Conservation (phyloP, 2,113 vertebrate species). For the Sprattus sprattus region DNA sequence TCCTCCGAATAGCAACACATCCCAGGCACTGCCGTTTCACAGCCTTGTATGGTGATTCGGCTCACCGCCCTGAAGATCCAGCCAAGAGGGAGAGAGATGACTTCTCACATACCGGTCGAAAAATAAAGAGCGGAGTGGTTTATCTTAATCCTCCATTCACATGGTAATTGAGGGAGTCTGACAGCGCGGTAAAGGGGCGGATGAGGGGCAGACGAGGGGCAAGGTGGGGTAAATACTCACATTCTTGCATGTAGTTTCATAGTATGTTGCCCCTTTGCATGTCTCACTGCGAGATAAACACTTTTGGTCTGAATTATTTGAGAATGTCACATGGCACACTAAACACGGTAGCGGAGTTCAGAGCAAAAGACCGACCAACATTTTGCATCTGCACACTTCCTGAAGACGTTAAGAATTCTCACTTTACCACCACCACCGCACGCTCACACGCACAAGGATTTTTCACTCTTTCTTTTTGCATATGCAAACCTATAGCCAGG, state of each 20-base stretch:
- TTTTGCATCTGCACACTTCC: constrained; percentile 17
- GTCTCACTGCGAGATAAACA: background rate
- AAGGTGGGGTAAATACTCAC: background rate
- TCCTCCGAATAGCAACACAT: constrained; percentile 7
- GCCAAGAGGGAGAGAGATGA: background rate
- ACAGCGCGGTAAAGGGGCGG: background rate
- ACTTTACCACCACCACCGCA: background rate
- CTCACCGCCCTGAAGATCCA: background rate
- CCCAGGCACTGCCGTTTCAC: background rate
- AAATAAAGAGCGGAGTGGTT: background rate
- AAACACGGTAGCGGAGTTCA: background rate
- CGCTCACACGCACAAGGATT: background rate
- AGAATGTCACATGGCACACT: background rate
- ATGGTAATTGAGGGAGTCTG: background rate
- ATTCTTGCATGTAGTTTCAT: background rate
- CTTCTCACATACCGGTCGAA: background rate
- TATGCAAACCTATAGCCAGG: background rate
- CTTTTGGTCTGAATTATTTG: background rate
- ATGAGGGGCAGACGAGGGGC: background rate
- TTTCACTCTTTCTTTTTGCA: background rate
- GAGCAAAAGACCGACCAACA: background rate
- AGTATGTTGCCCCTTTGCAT: background rate
- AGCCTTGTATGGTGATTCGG: constrained; percentile 39
- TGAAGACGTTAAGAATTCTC: background rate
- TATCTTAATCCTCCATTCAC: background rate